Percentiles rank a stretch among this genome's conserved stretches.
These are phyloP conservation scores for Seriola dumerili DNA, from an alignment of 2,113 vertebrate species.

Conservation along the genomic window DNA sequence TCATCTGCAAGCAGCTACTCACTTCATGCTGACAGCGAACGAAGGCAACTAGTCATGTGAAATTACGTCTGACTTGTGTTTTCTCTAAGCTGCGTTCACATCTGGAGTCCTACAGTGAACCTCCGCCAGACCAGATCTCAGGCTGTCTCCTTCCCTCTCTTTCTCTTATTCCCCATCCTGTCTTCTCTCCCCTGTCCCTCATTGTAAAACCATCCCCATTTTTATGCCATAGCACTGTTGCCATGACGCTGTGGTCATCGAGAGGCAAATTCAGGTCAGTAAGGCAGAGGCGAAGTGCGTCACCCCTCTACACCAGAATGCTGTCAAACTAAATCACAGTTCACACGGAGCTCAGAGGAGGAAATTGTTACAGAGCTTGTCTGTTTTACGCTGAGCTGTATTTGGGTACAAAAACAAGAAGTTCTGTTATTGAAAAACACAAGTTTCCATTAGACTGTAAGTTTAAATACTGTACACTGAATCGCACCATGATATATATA, in stretches of 20 bases:
- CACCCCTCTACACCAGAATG: not conserved
- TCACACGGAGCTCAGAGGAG: not conserved
- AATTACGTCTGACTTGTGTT: not conserved
- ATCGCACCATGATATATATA: not conserved
- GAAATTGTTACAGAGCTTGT: not conserved
- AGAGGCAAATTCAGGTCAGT: slow-evolving; percentile 5
- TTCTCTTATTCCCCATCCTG: no score
- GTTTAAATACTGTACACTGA: no score
- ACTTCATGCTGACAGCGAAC: not conserved
- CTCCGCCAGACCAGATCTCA: not conserved
- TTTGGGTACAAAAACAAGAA: not conserved
- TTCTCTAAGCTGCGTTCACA: no score
- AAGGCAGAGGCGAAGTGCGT: not conserved
- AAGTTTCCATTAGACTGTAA: not conserved
- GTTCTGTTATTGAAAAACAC: not conserved
- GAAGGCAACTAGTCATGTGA: not conserved
- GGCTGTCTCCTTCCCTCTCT: no score
- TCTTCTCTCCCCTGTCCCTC: not conserved
- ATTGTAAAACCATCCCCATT: not conserved
- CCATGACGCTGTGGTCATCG: slow-evolving; percentile 15
- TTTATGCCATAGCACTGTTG: slow-evolving; percentile 2
- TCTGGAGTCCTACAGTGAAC: no score
- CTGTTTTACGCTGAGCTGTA: not conserved
- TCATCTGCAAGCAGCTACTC: not conserved
- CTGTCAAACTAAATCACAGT: not conserved